Base-by-base conservation (phyloP, 1,140 invertebrate species). In the Papilio aristodemus region DNA sequence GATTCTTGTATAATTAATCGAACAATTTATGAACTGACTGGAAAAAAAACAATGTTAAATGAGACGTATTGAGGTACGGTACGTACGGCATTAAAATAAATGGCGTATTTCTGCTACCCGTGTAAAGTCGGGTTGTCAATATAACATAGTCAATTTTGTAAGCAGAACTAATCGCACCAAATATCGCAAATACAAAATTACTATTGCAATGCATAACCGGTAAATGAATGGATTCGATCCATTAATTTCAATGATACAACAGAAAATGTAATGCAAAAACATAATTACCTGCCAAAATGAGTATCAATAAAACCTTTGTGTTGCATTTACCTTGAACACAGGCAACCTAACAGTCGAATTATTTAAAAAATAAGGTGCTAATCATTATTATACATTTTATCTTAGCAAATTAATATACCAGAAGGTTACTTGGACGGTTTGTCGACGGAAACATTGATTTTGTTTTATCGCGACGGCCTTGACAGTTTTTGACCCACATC, bases 191-290 rank as follows among this genome's bases (percentile, higher is more conserved):
- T 37, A 62, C 36, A 62, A 38, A 37, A 59, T 19, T 46, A 59
- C 57, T n/a, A 59, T 11, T 59, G 32, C 57, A 59, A 62, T 38
- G 36, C 14, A 38, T 4, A 62, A 38, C 59, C 59, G 27, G 32
- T 17, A 62, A 37, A 62, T 62, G 32, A 60, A 37, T 59, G 14
- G 36, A 38, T 36, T 59, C 36, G 1, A 62, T 19, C 36, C 59
- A 62, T 62, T 62, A 62, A 62, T 62, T 62, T 22, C 59, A 62
- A 62, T 62, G 59, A 62, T 62, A 62, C 59, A 62, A 62, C 59
- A 62, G 59, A 62, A 38, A 62, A 39, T 62, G 8, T 62, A 62
- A 22, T 36, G 32, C 59, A 62, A 62, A 62, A 62, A 62, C 59
- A 62, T 62, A 62, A 62, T 62, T 62, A 62, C 59, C 32, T 62